Base-by-base conservation (phyloP, 2,888 invertebrate species). In the Leucophenga montana region DNA sequence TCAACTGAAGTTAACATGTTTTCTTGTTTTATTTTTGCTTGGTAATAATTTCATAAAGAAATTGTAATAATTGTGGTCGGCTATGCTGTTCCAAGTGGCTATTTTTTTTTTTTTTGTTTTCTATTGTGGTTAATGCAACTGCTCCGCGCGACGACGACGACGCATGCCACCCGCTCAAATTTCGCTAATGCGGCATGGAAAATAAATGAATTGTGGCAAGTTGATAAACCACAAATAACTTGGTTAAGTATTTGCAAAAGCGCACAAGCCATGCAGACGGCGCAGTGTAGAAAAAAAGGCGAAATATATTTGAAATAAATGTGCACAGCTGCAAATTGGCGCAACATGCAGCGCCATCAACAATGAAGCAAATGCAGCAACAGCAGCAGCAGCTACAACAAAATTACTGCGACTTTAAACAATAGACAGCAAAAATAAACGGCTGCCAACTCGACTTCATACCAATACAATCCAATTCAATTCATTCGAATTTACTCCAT, bases 261-360 rank as follows among this genome's bases (percentile, higher is more conserved):
- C 44, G 46, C 62, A 46, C 46, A 59, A 22, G 48, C 50, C 64
- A 64, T 39, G 39, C 39, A 39, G 39, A 39, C 39, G 11, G 39
- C 39, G 11, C 9, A 39, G 39, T 5, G 11, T 18, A 27, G 6
- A 31, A 57, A 39, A 54, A 31, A 13, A 54, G 33, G 39, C 54
- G 54, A 57, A n/a, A 50, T 27, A 75, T 16, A 46, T 18, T 27
- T 59, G 59, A 27, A 59, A 27, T 44, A 48, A 69, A n/a, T 62
- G 69, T 68, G 59, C 74, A 66, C 77, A 76, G 78, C 77, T 78
- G 77, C 77, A 68, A 75, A 77, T 76, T 70, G 72, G 59, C 64
- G 54, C 69, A 70, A 39, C 68, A 67, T 71, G 62, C 66, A 53
- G 57, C 44, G 16, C 27, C 61, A 27, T 3, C 59, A 33, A 66